Conservation (phyloP, 2,797 vertebrate genomes). For the Siniperca undulata region DNA sequence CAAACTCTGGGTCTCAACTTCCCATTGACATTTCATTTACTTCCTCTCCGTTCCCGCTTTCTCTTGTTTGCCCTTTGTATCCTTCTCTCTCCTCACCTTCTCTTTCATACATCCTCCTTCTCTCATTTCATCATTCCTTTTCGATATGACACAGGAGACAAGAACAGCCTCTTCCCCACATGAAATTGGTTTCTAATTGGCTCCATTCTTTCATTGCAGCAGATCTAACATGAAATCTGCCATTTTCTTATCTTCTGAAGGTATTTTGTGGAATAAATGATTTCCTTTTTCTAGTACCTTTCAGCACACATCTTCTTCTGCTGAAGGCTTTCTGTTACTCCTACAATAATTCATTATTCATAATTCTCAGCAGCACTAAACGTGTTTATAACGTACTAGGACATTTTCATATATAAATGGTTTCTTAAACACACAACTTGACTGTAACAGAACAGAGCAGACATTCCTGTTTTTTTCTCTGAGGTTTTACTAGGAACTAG, state of each 20-base stretch:
- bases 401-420: constrained; percentile 42
- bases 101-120: constrained; percentile 36
- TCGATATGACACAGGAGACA: constrained; percentile 61
- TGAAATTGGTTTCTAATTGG: constrained; percentile 80
- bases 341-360: constrained; percentile 64
- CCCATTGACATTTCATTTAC: constrained; percentile 72
- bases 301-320: constrained; percentile 29
- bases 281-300: constrained; percentile 48
- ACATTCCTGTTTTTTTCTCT: neutral
- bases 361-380: constrained; percentile 40
- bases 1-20: constrained; percentile 63
- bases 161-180: constrained; percentile 48
- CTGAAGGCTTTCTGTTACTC: constrained; percentile 57
- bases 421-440: constrained; percentile 27
- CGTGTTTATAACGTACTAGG: constrained; percentile 28
- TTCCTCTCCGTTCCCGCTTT: constrained; percentile 40
- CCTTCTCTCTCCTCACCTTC: constrained; percentile 49
- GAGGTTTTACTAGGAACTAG: neutral
- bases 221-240: constrained; percentile 65
- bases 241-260: constrained; percentile 57
- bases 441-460: constrained; percentile 1
- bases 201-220: constrained; percentile 50
- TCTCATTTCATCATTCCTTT: constrained; percentile 57
- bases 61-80: constrained; percentile 58
- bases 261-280: constrained; percentile 56